Conservation (phyloP, 2,888 invertebrate genomes). For the Matsumyia berberina region DNA sequence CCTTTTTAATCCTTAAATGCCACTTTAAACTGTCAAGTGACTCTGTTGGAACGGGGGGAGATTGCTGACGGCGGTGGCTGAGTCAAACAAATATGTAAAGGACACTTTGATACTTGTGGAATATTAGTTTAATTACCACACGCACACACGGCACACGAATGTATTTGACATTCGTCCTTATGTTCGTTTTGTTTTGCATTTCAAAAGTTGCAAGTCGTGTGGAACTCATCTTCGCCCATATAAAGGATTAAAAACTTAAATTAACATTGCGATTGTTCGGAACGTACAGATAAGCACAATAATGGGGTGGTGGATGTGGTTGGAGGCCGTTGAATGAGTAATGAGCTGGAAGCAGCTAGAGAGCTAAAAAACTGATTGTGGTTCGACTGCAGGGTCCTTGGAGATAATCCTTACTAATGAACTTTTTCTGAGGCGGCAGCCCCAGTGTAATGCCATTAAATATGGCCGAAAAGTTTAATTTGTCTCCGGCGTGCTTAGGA, state of each 20-base stretch:
- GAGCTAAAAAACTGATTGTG: constrained; percentile 31
- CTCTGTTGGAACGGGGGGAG: constrained; percentile 9
- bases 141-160: constrained; percentile 27
- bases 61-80: constrained; percentile 2
- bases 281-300: constrained; percentile 31
- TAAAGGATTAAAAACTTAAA: constrained; percentile 74
- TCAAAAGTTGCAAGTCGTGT: constrained; percentile 8
- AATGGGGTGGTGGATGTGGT: constrained; percentile 30
- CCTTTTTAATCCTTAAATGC: constrained; percentile 72
- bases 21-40: constrained; percentile 69
- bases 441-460: constrained; percentile 49
- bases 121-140: constrained; percentile 68
- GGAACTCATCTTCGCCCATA: constrained; percentile 34
- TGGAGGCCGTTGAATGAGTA: constrained; percentile 46
- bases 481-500: constrained; percentile 37
- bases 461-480: constrained; percentile 69
- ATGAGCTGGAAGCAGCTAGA: constrained; percentile 44
- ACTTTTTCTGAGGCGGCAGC: constrained; percentile 51
- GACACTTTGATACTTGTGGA: constrained; percentile 58
- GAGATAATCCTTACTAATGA: constrained; percentile 66
- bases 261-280: constrained; percentile 65
- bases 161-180: constrained; percentile 60
- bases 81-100: constrained; percentile 45
- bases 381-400: constrained; percentile 26
- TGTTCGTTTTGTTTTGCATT: constrained; percentile 36